Evolutionary conservation across 2,113 vertebrate species (phyloP), one percentile per base, ranked within the genome.

Genomic region (Anolis sagrei): DNA sequence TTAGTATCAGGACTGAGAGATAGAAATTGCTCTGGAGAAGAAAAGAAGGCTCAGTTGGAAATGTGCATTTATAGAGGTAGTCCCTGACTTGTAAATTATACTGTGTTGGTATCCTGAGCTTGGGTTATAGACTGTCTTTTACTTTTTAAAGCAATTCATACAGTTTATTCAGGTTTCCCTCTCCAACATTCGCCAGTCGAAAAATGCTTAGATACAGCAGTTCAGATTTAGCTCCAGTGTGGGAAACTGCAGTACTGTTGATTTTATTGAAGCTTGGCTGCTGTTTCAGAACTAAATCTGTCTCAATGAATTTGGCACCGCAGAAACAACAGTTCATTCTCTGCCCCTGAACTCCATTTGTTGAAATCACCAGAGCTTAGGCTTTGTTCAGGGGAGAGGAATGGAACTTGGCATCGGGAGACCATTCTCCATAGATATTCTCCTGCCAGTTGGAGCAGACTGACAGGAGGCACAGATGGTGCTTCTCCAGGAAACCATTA

Each of bases 381-480:
- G 39, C 34, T 81, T 34, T 44, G 66, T 7, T 81, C 54, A 61
- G 76, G 89, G 83, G 88, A 1, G 32, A 2, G 61, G 76, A 86
- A 86, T 88, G 79, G 14, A 76, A 78, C 76, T 62, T 90, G 91
- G 92, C 90, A 91, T 70, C 0, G 0, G 0, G 0, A 49, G 64
- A 86, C 19, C 86, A 76, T 85, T 91, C 87, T 90, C 87, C 32
- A 48, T 39, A 2, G 88, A 66, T 76, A 81, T 36, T 79, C 29
- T 29, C 5, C 89, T 94, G 90, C 90, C 92, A 79, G 86, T 9
- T 89, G 89, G 87, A 49, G 16, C 68, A 85, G 80, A 19, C 79
- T 91, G 90, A 87, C 90, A 88, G 88, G 89, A 89, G 87, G 87
- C 81, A 82, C 90, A 92, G 91, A 91, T 89, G 92, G 89, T 78